Evolutionary conservation across 2,888 invertebrate genomes (phyloP).

Genomic region (Clitarchus hookeri): DNA sequence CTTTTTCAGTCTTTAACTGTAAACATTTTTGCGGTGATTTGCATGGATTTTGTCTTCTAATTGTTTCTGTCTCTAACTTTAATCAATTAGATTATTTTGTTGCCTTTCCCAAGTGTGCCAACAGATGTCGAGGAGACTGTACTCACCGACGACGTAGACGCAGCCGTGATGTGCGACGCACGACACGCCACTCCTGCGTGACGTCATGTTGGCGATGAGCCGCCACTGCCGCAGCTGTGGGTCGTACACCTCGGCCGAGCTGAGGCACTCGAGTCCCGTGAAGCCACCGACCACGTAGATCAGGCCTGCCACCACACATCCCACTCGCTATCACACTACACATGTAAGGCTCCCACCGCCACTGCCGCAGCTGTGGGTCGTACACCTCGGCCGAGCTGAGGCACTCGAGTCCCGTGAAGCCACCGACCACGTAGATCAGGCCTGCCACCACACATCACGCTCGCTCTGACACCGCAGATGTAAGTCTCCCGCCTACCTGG

Average conservation of each 20-base stretch:
- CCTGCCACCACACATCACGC: slow-evolving; percentile 53
- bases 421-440: slow-evolving; percentile 81
- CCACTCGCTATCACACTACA: too few relatives aligned
- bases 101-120: too few relatives aligned
- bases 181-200: slow-evolving; percentile 86
- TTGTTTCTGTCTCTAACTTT: too few relatives aligned
- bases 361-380: slow-evolving; percentile 77
- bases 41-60: too few relatives aligned
- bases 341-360: slow-evolving; percentile 54
- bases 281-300: slow-evolving; percentile 87
- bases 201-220: slow-evolving; percentile 80
- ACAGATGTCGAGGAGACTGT: too few relatives aligned
- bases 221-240: slow-evolving; percentile 83
- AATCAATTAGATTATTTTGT: too few relatives aligned
- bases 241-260: slow-evolving; percentile 80
- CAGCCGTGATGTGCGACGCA: slow-evolving; percentile 84
- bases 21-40: too few relatives aligned
- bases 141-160: slow-evolving; percentile 62
- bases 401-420: slow-evolving; percentile 90
- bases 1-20: too few relatives aligned
- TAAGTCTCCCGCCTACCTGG: too few relatives aligned
- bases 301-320: slow-evolving; percentile 59
- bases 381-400: slow-evolving; percentile 84
- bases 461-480: too few relatives aligned
- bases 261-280: slow-evolving; percentile 88